phyloP scores from a whole-genome alignment of 2,797 vertebrate species.

The Crotalus adamanteus region DNA sequence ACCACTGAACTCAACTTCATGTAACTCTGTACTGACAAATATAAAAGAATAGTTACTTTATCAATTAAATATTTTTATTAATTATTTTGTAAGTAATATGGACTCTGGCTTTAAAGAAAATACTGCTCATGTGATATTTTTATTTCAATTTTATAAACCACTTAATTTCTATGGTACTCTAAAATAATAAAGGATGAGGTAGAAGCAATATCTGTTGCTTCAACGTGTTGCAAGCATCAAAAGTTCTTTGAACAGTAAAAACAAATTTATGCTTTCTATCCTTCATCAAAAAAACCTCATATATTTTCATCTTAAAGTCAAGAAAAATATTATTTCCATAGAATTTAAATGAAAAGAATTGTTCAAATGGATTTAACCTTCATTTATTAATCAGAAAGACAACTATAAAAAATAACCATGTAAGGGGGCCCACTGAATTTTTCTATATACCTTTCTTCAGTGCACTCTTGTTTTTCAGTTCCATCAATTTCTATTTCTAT shows the following conservation, averaged over 20 bases:
- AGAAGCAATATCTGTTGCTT: neutral
- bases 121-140: neutral
- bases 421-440: neutral
- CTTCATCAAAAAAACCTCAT: neutral
- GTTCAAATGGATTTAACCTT: neutral
- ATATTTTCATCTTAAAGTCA: neutral
- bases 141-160: neutral
- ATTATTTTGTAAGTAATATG: neutral
- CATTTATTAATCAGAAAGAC: neutral
- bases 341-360: neutral
- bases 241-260: neutral
- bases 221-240: neutral
- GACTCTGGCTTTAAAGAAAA: neutral
- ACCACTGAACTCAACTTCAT: too few relatives aligned
- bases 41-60: neutral
- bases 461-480: slow-evolving; percentile 81
- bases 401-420: neutral
- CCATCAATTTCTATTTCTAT: slow-evolving; percentile 99
- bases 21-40: neutral
- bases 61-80: neutral
- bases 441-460: slow-evolving; percentile 75
- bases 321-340: neutral
- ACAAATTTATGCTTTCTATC: neutral
- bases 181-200: neutral
- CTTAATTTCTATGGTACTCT: neutral